phyloP scores from a whole-genome alignment of 2,113 vertebrate genomes.

The Aegithalos caudatus region DNA sequence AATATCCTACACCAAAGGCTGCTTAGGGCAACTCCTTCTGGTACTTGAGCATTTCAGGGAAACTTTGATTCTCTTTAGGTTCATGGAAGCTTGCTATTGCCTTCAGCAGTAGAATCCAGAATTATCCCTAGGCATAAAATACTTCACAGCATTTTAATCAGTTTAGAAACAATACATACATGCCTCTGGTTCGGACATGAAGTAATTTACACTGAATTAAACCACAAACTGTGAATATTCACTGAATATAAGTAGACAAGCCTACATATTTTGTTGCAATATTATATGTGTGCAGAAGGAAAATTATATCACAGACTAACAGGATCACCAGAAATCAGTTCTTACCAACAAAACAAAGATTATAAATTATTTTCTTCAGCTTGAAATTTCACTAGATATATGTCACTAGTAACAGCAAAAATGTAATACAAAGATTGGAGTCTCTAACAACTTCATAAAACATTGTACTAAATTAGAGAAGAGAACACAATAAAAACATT shows the following conservation, averaged over 20 bases:
- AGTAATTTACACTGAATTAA: neutral
- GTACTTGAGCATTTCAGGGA: neutral
- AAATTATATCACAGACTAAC: neutral
- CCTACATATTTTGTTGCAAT: neutral
- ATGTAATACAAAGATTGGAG: neutral
- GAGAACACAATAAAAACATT: conserved; percentile 53
- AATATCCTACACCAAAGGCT: neutral
- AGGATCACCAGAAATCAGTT: neutral
- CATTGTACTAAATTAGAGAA: conserved; percentile 17
- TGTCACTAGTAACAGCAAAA: neutral
- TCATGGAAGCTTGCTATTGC: neutral
- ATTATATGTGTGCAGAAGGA: neutral
- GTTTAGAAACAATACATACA: neutral
- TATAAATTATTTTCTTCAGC: conserved; percentile 31
- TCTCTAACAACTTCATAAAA: neutral
- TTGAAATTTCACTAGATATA: neutral
- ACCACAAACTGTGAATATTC: neutral
- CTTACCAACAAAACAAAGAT: neutral
- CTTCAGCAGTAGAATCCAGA: neutral
- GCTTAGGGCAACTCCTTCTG: neutral
- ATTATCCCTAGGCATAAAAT: neutral
- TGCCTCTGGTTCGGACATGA: neutral
- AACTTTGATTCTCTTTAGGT: neutral
- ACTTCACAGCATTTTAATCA: neutral
- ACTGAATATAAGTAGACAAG: neutral